Base-by-base conservation (phyloP, 2,113 vertebrate genomes). In the Syrrhaptes paradoxus region DNA sequence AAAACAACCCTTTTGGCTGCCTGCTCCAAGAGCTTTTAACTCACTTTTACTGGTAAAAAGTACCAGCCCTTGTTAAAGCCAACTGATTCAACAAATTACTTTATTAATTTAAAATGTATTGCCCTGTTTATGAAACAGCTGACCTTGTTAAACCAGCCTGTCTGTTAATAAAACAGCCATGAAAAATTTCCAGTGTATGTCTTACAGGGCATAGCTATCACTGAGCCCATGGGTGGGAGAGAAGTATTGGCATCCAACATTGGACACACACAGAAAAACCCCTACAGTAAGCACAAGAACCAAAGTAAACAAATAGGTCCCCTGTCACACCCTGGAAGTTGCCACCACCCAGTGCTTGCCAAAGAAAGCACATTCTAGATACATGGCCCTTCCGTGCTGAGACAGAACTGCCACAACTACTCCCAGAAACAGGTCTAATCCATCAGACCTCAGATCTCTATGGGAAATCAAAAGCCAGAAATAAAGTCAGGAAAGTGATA, bases 321-420 rank as follows among this genome's bases (percentile, higher is more conserved):
- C 72, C 57, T 49, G 73, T 96, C 88, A 93, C 83, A 90, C 85
- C 90, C 96, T 84, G 48, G 86, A 81, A 61, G 73, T 65, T 95
- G 88, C 83, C 85, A 96, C 78, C 68, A 72, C 65, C 73, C 85
- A 75, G 68, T 2, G 2, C 73, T 87, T 77, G 88, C 95, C 95
- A 95, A 89, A 65, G 49, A 94, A 96, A 95, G 68, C 80, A 92
- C 76, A 89, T 93, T 95, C 88, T 88, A 96, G 88, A 85, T 81
- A 80, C 0, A 0, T 16, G 70, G 81, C 77, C 70, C 82, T 92
- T 96, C 85, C 93, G 84, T 87, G 82, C 51, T 4, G 14, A 93
- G 59, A 65, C 74, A 78, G 61, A 28, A 43, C 75, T 88, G 95
- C 82, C 31, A 67, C 90, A 95, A 95, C 87, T 87, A 87, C 71